Evolutionary conservation across 2,113 vertebrate species (phyloP), one percentile per base, ranked within the genome.

Genomic region (Psittacara wagleri): DNA sequence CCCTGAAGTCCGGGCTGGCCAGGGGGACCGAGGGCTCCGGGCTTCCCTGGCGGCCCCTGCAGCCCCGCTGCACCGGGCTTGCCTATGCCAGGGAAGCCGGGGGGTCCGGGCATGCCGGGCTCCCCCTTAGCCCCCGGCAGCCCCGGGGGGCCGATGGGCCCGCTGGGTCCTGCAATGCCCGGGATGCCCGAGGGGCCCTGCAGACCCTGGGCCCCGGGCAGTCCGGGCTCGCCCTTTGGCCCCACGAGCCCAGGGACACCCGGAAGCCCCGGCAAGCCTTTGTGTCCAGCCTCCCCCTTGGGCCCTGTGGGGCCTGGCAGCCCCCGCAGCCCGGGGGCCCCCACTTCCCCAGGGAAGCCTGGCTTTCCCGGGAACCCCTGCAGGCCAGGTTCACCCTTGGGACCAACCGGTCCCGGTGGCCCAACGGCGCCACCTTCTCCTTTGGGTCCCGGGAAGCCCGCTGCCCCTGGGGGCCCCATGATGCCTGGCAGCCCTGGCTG

Each of bases 151-250:
- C 99, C 99, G 13, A 99, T 98, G 83, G 98, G 98, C 19, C 99
- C 99, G 6, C 98, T 98, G 74, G 98, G 97, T 24, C 99, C 99
- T 19, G 97, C 92, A 25, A 99, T 98, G 57, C 99, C 99, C 4
- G 99, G 99, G 92, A 99, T 99, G 83, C 99, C 99, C 7, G 98
- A 98, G 37, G 98, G 98, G 9, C 99, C 99, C 96, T 99, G 99
- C 33, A 98, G 97, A 6, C 99, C 99, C 83, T 98, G 96, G 35
- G 98, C 98, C 2, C 99, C 99, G 1, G 98, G 98, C 64, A 98
- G 96, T 86, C 99, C 99, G 4, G 94, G 95, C 88, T 99, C 98
- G 7, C 98, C 99, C 97, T 99, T 99, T 1, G 97, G 96, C 64
- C 99, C 99, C 57, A 98, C 95, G 1, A 98, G 96, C 49, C 99